Evolutionary conservation across 2,797 vertebrate genomes (phyloP).

Genomic region (Rhinoraja longicauda): DNA sequence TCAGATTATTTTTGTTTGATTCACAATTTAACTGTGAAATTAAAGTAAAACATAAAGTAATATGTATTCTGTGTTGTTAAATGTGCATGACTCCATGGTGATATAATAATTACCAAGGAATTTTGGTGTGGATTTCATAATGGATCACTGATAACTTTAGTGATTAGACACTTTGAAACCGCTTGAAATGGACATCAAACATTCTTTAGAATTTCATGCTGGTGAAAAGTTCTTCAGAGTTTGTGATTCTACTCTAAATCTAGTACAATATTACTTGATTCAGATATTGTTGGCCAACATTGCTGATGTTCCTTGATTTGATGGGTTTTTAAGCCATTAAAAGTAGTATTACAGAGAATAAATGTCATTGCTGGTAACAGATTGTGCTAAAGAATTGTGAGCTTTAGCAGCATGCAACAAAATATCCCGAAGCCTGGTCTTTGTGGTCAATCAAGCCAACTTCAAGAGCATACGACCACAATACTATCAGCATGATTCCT

Average conservation of each 20-base stretch:
- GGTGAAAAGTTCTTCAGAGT: not conserved
- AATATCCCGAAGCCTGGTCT: too few species aligned
- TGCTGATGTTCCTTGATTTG: not conserved
- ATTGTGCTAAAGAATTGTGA: not conserved
- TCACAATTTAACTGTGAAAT: not conserved
- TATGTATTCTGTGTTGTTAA: not conserved
- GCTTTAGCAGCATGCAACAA: too few species aligned
- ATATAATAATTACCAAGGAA: not conserved
- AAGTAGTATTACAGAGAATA: too few species aligned
- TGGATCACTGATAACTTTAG: not conserved
- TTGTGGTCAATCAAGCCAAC: too few species aligned
- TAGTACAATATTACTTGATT: not conserved
- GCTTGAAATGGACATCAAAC: not conserved
- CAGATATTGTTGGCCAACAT: not conserved
- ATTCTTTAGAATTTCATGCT: not conserved
- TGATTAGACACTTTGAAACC: not conserved
- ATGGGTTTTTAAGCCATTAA: not conserved
- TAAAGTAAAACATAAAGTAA: not conserved
- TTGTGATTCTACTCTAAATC: not conserved
- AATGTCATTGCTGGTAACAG: not conserved
- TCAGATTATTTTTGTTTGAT: not conserved
- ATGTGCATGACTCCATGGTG: not conserved
- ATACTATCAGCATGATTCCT: too few species aligned
- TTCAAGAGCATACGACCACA: too few species aligned
- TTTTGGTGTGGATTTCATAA: not conserved